Evolutionary conservation across 2,797 vertebrate genomes (phyloP).

Genomic region (Syncerus caffer): DNA sequence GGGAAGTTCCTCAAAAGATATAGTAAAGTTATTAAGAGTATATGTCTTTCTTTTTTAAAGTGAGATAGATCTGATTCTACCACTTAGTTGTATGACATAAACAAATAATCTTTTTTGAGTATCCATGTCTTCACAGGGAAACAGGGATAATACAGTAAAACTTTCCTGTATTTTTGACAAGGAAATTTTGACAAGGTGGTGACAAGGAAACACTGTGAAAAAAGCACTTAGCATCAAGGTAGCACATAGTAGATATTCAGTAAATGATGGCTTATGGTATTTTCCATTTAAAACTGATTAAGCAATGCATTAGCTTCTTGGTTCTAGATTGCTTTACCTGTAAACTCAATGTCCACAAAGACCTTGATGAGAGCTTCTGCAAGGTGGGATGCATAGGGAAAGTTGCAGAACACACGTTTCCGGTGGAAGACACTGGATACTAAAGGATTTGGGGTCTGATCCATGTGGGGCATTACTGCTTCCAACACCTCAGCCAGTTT

Average conservation of each 20-base stretch:
- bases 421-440: constrained; percentile 93
- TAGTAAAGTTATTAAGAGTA: neutral
- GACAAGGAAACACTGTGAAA: neutral
- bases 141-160: neutral
- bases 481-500: constrained; percentile 97
- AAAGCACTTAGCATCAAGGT: neutral
- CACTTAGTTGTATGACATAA: neutral
- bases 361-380: constrained; percentile 97
- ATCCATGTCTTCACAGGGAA: neutral
- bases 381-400: constrained; percentile 89
- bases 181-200: neutral
- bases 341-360: constrained; percentile 99
- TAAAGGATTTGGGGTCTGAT: constrained; percentile 85
- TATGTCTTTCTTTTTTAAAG: neutral
- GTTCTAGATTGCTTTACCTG: constrained; percentile 83
- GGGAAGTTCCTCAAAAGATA: neutral
- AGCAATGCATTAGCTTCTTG: neutral
- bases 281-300: neutral
- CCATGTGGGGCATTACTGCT: constrained; percentile 98
- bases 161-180: neutral
- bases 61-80: neutral
- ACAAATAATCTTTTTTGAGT: neutral
- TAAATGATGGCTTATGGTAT: neutral
- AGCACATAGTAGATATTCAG: neutral
- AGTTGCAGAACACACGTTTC: constrained; percentile 94